Evolutionary conservation across 2,888 invertebrate species (phyloP).

Genomic region (Netelia melanura): DNA sequence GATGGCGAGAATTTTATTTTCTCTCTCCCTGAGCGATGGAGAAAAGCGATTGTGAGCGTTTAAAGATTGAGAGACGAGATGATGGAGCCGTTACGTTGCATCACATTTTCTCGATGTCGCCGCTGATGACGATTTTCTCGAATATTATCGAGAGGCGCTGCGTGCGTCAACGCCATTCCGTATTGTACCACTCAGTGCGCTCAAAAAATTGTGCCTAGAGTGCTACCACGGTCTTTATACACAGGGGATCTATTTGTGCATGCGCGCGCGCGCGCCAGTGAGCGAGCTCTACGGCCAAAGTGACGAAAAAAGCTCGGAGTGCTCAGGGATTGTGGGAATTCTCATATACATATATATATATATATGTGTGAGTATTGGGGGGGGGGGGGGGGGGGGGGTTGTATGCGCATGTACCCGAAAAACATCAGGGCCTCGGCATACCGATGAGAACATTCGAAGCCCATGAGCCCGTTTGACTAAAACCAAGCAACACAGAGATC

Average conservation of each 20-base stretch:
- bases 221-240: conserved; percentile 23
- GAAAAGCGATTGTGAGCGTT: background rate
- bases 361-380: too few species aligned
- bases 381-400: too few species aligned
- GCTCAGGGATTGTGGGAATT: conserved; percentile 69
- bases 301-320: conserved; percentile 58
- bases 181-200: background rate
- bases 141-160: background rate
- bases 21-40: background rate
- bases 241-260: conserved; percentile 54
- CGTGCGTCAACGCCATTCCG: conserved; percentile 17
- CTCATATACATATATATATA: conserved; percentile 1
- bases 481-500: too few species aligned
- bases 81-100: background rate
- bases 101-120: conserved; percentile 35
- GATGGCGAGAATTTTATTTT: background rate
- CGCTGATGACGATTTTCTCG: conserved; percentile 6
- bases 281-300: conserved; percentile 2
- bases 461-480: too few species aligned
- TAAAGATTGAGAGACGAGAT: background rate
- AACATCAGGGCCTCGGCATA: background rate
- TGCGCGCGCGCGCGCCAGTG: conserved; percentile 17
- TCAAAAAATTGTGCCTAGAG: conserved; percentile 16
- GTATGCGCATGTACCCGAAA: background rate
- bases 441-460: background rate